Conservation (phyloP, 2,113 vertebrate species). For the Bagarius yarrelli region DNA sequence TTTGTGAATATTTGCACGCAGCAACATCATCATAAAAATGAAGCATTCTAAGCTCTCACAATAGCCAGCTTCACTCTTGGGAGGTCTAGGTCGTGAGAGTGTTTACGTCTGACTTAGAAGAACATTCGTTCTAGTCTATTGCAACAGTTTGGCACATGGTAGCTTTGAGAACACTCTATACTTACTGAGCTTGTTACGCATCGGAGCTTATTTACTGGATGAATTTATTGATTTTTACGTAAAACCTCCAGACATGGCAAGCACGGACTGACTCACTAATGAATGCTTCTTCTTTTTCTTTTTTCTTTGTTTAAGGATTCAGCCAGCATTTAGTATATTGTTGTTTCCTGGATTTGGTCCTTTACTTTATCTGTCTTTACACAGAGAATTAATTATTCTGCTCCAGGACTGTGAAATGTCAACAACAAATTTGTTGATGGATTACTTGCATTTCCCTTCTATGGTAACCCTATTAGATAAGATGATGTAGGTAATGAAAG, state of each 20-base stretch:
- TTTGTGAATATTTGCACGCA: conserved; percentile 21
- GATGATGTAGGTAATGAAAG: background rate
- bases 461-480: background rate
- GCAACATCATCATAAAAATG: conserved; percentile 1
- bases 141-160: conserved; percentile 22
- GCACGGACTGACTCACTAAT: background rate
- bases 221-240: background rate
- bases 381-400: background rate
- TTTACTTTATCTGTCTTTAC: background rate
- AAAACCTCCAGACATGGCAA: background rate
- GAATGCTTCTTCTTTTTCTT: background rate
- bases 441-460: conserved; percentile 12
- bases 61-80: conserved; percentile 24
- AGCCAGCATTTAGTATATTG: background rate
- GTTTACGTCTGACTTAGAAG: conserved; percentile 41
- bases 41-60: conserved; percentile 9
- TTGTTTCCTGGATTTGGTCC: background rate
- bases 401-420: background rate
- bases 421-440: background rate
- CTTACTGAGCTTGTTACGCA: background rate
- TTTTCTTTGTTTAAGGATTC: background rate
- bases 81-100: conserved; percentile 43
- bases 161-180: conserved; percentile 6
- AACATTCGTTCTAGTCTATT: conserved; percentile 36
- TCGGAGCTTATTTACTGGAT: background rate